These are phyloP conservation scores for Lagopus leucura DNA, from an alignment of 2,113 vertebrate genomes.

Conservation along the genomic window DNA sequence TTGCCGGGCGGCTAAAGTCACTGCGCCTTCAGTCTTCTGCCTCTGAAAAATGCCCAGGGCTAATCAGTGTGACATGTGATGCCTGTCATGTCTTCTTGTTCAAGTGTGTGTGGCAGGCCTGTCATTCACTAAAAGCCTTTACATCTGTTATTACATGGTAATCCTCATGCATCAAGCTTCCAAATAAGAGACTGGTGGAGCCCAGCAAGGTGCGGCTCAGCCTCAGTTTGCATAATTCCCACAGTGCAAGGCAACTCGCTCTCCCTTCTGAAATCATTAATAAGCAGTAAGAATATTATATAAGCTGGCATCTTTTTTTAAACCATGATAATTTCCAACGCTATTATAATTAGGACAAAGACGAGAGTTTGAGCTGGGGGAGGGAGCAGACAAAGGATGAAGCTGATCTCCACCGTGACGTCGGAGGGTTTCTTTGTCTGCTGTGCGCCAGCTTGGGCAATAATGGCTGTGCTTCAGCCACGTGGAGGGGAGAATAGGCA, in stretches of 20 bases:
- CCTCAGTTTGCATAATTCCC: conserved; percentile 62
- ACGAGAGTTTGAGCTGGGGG: conserved; percentile 62
- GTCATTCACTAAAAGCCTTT: conserved; percentile 55
- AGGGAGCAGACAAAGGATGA: conserved; percentile 57
- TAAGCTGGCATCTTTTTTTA: conserved; percentile 69
- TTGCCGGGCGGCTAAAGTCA: not conserved
- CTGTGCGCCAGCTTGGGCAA: conserved; percentile 15
- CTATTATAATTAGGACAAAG: conserved; percentile 71
- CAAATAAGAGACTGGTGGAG: conserved; percentile 19
- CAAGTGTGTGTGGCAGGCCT: conserved; percentile 14
- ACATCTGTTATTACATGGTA: conserved; percentile 61
- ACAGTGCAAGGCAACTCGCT: conserved; percentile 45
- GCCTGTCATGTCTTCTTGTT: conserved; percentile 37
- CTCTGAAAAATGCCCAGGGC: conserved; percentile 55
- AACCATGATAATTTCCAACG: conserved; percentile 67
- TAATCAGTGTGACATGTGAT: conserved; percentile 40
- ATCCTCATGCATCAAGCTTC: conserved; percentile 54
- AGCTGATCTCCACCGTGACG: conserved; percentile 51
- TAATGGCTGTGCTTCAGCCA: not conserved
- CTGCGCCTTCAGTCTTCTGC: conserved; percentile 9
- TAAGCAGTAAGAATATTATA: conserved; percentile 75
- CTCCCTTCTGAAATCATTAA: conserved; percentile 65
- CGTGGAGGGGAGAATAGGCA: conserved; percentile 24
- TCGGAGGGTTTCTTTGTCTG: conserved; percentile 52
- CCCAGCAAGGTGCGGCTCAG: conserved; percentile 61